Evolutionary conservation across 2,888 invertebrate genomes (phyloP).

Genomic region (Marronus borbonicus): DNA sequence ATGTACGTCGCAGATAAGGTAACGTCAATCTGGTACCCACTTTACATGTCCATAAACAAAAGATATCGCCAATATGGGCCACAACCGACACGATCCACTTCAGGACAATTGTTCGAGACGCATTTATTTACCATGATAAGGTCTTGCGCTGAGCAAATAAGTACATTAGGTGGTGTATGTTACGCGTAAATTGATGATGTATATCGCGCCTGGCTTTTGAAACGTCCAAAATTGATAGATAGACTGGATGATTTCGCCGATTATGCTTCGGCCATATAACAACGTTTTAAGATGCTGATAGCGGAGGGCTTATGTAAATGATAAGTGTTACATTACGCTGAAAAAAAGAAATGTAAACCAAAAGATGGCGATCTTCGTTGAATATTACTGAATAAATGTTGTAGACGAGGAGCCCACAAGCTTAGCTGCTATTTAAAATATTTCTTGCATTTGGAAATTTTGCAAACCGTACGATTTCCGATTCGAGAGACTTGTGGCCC

Average conservation of each 20-base stretch:
- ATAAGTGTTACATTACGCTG: too few relatives aligned
- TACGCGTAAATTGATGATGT: constrained; percentile 25
- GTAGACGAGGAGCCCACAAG: too few relatives aligned
- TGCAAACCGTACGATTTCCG: too few relatives aligned
- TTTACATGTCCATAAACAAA: constrained; percentile 57
- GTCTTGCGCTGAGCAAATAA: constrained; percentile 42
- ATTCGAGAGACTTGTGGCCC: too few relatives aligned
- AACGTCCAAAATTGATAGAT: constrained; percentile 18
- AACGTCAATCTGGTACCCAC: constrained; percentile 55
- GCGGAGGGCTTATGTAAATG: too few relatives aligned
- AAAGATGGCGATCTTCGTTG: too few relatives aligned
- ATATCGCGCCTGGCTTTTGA: constrained; percentile 20
- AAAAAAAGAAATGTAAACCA: not conserved
- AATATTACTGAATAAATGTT: too few relatives aligned
- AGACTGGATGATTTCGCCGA: not conserved
- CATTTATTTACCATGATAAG: constrained; percentile 47
- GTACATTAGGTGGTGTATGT: constrained; percentile 35
- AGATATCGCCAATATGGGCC: constrained; percentile 56
- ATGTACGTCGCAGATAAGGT: constrained; percentile 54
- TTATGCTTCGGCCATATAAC: not conserved
- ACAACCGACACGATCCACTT: constrained; percentile 47
- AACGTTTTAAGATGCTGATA: too few relatives aligned
- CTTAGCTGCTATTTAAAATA: too few relatives aligned
- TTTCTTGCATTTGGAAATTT: too few relatives aligned
- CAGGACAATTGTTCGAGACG: constrained; percentile 49